Conservation (phyloP, 2,888 invertebrate species). For the Rhamnusium bicolor region DNA sequence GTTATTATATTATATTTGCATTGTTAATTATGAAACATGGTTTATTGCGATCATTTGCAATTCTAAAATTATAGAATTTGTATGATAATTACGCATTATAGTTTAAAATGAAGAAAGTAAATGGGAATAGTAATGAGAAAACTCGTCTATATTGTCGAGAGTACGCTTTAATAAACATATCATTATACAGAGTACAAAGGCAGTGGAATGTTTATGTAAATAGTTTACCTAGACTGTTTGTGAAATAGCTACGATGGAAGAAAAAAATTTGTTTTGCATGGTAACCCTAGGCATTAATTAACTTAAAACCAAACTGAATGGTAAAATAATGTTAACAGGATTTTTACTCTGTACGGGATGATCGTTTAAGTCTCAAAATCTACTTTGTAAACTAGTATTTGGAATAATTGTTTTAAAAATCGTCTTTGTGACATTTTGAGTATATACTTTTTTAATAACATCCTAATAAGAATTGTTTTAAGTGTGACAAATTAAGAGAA, state of each 20-base stretch:
- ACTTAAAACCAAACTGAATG: too few species aligned
- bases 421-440: too few species aligned
- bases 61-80: not conserved
- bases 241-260: not conserved
- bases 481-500: too few species aligned
- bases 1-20: not conserved
- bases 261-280: too few species aligned
- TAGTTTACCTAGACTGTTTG: not conserved
- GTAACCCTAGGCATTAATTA: too few species aligned
- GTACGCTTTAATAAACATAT: not conserved
- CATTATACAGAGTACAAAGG: not conserved
- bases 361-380: too few species aligned
- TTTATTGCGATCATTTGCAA: not conserved
- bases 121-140: not conserved
- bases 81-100: not conserved
- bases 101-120: not conserved
- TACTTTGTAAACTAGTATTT: too few species aligned
- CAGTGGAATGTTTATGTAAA: not conserved
- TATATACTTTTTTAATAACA: too few species aligned
- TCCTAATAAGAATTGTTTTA: too few species aligned
- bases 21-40: not conserved
- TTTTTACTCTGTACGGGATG: too few species aligned
- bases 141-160: not conserved
- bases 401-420: too few species aligned
- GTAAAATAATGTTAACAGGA: too few species aligned